phyloP scores from a whole-genome alignment of 1,140 invertebrate genomes.

The Acromyrmex charruanus region DNA sequence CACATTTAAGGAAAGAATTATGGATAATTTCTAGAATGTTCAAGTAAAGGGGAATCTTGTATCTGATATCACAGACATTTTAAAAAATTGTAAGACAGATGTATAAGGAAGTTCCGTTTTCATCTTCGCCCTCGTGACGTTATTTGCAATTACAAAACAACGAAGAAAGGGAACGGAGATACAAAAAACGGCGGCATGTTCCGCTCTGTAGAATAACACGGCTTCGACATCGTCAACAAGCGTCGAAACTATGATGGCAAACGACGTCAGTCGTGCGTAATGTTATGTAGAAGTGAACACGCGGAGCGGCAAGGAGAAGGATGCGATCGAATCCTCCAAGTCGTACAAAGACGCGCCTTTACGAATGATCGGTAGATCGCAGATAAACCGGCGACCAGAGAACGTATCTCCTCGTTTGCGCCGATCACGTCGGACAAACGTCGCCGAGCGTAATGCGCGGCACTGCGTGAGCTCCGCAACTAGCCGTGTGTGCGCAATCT shows the following conservation, averaged over 20 bases:
- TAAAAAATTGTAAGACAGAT: neutral
- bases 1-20: neutral
- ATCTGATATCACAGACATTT: neutral
- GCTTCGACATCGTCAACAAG: slow-evolving; percentile 30
- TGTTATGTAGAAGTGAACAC: slow-evolving; percentile 2
- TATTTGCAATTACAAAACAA: slow-evolving; percentile 12
- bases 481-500: slow-evolving; percentile 54
- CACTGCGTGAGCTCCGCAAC: slow-evolving; percentile 23
- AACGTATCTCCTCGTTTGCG: slow-evolving; percentile 81
- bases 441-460: slow-evolving; percentile 72
- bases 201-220: slow-evolving; percentile 30
- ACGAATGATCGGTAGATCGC: slow-evolving; percentile 78
- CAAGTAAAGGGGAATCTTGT: neutral
- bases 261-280: slow-evolving; percentile 41
- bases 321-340: slow-evolving; percentile 32
- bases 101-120: neutral
- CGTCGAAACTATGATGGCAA: slow-evolving; percentile 52
- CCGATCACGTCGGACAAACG: slow-evolving; percentile 79
- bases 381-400: slow-evolving; percentile 78
- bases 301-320: slow-evolving; percentile 28
- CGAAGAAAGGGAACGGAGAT: neutral
- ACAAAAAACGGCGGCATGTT: slow-evolving; percentile 42
- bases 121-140: neutral
- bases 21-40: neutral
- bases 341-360: slow-evolving; percentile 54